Percentiles rank a stretch among this genome's conserved stretches.
phyloP scores from a whole-genome alignment of 2,888 invertebrate species.

The Temnothorax ravouxi region DNA sequence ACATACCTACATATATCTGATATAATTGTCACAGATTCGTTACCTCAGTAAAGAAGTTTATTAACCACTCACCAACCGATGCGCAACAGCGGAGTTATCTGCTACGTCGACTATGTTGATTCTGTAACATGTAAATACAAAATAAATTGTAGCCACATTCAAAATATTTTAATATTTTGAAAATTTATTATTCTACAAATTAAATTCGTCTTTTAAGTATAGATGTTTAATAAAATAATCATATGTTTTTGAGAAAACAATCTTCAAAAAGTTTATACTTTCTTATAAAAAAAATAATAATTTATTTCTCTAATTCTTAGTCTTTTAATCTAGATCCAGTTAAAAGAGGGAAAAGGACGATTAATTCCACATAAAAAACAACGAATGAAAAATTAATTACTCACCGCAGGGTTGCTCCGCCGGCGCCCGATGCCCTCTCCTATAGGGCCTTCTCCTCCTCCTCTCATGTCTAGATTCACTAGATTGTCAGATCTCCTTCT shows the following conservation, averaged over 20 bases:
- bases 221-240: neutral
- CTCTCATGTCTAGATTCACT: no score
- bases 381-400: neutral
- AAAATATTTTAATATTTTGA: no score
- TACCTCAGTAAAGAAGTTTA: neutral
- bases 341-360: neutral
- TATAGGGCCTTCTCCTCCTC: neutral
- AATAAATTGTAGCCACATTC: neutral
- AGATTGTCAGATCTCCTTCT: neutral
- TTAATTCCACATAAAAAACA: neutral
- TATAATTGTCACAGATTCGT: slow-evolving; percentile 1
- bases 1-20: neutral
- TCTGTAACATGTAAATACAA: neutral
- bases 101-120: neutral
- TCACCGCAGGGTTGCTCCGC: neutral
- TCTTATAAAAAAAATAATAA: no score
- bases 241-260: neutral
- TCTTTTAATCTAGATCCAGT: neutral
- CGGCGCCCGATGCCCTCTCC: neutral
- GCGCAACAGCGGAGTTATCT: neutral
- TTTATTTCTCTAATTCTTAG: neutral
- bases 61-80: neutral
- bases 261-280: neutral
- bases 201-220: neutral
- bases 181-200: neutral